A percentile compares a stretch with the other conserved stretches of the same genome.
phyloP scores from a whole-genome alignment of 2,797 vertebrate genomes.

The Rhinella marina region DNA sequence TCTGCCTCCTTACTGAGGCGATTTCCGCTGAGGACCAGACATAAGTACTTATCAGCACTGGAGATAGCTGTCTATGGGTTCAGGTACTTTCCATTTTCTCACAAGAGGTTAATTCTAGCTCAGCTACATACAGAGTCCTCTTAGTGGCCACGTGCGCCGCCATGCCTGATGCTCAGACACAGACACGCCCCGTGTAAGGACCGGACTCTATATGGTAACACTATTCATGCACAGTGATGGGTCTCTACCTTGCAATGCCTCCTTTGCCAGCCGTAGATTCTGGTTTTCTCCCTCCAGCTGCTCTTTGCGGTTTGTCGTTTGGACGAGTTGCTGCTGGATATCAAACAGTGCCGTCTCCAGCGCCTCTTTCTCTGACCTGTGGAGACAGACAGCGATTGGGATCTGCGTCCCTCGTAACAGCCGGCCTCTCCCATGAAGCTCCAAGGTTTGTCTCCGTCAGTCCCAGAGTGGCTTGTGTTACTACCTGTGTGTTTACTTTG shows the following conservation, averaged over 20 bases:
- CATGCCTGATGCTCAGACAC: too few relatives aligned
- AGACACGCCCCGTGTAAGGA: too few relatives aligned
- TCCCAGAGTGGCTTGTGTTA: neutral
- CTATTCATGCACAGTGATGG: neutral
- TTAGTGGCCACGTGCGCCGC: too few relatives aligned
- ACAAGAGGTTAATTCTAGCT: too few relatives aligned
- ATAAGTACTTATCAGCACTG: neutral
- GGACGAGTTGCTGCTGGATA: constrained; percentile 82
- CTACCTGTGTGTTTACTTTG: constrained; percentile 25
- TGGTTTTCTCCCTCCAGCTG: constrained; percentile 83
- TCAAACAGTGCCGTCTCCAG: constrained; percentile 88
- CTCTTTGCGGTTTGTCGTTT: constrained; percentile 79
- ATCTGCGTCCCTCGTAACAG: neutral
- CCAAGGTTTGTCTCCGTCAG: neutral
- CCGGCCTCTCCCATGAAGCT: neutral
- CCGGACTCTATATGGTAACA: too few relatives aligned
- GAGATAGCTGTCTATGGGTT: too few relatives aligned
- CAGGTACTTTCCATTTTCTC: too few relatives aligned
- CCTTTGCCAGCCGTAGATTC: constrained; percentile 77
- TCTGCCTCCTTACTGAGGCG: constrained; percentile 74
- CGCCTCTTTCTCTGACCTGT: constrained; percentile 84
- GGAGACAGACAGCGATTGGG: neutral
- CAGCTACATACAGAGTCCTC: too few relatives aligned
- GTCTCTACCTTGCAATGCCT: constrained; percentile 78
- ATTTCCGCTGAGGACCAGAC: constrained; percentile 76